These are phyloP conservation scores for Propithecus perrieri DNA, from an alignment of 2,797 vertebrate genomes.

Conservation along the genomic window DNA sequence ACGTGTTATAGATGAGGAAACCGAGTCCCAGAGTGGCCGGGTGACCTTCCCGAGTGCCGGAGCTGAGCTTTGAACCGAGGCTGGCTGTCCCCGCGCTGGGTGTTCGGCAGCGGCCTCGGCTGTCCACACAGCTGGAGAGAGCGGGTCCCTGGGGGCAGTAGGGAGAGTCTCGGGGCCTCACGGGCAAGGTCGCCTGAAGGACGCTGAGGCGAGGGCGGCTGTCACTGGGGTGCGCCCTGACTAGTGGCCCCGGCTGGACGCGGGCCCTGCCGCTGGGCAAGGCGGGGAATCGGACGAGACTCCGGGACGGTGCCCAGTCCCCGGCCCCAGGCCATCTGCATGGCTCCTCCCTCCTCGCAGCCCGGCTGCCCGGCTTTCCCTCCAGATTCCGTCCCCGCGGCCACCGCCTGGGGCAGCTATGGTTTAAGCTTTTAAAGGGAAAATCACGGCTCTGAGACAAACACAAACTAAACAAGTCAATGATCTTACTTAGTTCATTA, in stretches of 20 bases:
- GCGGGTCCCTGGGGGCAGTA: fast-evolving
- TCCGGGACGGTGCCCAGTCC: fast-evolving
- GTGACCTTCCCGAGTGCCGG: fast-evolving
- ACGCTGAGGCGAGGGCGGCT: fast-evolving
- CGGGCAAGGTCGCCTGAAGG: not conserved
- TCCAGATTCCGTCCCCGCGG: fast-evolving
- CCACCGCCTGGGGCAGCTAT: not conserved
- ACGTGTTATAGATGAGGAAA: not conserved
- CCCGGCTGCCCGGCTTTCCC: not conserved
- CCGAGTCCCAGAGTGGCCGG: not conserved
- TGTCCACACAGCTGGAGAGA: not conserved
- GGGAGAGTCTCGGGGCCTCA: fast-evolving
- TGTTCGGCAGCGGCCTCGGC: not conserved
- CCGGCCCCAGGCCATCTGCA: not conserved
- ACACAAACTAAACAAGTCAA: fast-evolving
- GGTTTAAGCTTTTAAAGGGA: not conserved
- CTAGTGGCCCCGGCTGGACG: fast-evolving
- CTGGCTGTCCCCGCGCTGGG: not conserved
- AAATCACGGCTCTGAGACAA: not conserved
- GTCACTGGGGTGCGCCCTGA: not conserved
- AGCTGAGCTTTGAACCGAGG: not conserved
- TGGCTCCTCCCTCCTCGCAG: fast-evolving
- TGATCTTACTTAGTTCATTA: not conserved
- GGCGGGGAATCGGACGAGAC: fast-evolving
- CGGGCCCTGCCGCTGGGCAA: not conserved